Conservation (phyloP, 2,113 vertebrate genomes). For the Zeus faber region DNA sequence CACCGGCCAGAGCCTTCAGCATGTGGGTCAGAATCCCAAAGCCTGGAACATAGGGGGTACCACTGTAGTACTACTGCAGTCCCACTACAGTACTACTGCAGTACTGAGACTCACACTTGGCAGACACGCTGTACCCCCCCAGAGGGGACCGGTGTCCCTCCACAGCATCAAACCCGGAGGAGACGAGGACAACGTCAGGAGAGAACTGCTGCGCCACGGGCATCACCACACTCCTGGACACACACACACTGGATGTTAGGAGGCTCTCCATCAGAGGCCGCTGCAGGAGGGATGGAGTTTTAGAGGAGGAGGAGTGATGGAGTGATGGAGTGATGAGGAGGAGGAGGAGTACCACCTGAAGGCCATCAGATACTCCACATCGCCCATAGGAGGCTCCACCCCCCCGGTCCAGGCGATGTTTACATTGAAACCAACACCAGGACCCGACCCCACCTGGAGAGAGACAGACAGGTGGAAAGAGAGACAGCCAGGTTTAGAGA, state of each 20-base stretch:
- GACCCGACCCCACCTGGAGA: constrained; percentile 80
- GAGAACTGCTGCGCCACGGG: constrained; percentile 85
- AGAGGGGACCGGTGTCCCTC: constrained; percentile 85
- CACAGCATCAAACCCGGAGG: constrained; percentile 85
- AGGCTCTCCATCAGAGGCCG: no score
- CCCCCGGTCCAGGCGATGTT: constrained; percentile 88
- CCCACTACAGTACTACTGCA: neutral
- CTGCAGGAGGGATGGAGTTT: no score
- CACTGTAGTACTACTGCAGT: neutral
- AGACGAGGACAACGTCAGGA: constrained; percentile 85
- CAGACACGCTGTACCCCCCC: constrained; percentile 85
- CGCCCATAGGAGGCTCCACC: constrained; percentile 84
- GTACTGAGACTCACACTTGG: constrained; percentile 85
- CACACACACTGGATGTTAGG: constrained; percentile 10
- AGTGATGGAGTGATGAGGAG: neutral
- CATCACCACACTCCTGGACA: constrained; percentile 85
- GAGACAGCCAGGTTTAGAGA: no score
- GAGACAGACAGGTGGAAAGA: neutral
- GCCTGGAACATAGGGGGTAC: constrained; percentile 60
- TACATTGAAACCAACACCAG: constrained; percentile 83
- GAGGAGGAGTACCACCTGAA: constrained; percentile 80
- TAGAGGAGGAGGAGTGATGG: neutral
- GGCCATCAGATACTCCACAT: constrained; percentile 84
- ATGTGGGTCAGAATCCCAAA: constrained; percentile 86
- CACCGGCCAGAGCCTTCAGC: constrained; percentile 84